Percentiles rank a stretch among this genome's conserved stretches.
These are phyloP conservation scores for Passer montanus DNA, from an alignment of 2,113 vertebrate genomes.

Conservation along the genomic window DNA sequence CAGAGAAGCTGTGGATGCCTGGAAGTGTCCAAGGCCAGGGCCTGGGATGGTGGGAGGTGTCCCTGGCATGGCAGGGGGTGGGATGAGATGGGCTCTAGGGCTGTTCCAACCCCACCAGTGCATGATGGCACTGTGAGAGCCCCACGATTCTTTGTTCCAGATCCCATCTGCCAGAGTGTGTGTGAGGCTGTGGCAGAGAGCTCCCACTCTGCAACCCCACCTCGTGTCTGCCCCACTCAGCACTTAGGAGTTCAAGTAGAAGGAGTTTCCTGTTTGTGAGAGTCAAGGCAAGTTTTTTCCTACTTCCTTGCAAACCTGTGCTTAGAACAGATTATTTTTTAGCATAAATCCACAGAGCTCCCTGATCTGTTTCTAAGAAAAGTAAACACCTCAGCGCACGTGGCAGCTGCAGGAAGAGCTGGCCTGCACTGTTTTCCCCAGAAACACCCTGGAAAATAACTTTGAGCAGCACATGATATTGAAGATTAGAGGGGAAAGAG, in stretches of 20 bases:
- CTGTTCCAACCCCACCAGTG: neutral
- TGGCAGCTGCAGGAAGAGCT: neutral
- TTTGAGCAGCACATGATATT: neutral
- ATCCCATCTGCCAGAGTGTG: rapidly evolving
- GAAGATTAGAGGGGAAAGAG: neutral
- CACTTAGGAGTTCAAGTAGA: neutral
- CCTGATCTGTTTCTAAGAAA: neutral
- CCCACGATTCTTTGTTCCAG: rapidly evolving
- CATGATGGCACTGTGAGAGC: rapidly evolving
- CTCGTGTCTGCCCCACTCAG: neutral
- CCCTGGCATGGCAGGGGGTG: neutral
- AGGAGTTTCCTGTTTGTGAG: neutral
- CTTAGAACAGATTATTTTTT: neutral
- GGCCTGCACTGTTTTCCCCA: neutral
- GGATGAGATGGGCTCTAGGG: neutral
- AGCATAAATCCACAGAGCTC: neutral
- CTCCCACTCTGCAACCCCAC: neutral
- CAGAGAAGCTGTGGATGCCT: neutral
- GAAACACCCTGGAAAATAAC: neutral
- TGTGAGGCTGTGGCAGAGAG: neutral
- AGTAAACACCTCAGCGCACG: neutral
- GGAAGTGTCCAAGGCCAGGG: neutral
- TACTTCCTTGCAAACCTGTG: neutral
- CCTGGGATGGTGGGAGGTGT: neutral
- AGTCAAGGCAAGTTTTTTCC: neutral